Percentiles rank a stretch among this genome's conserved stretches.
These are phyloP conservation scores for Holotrichia oblita DNA, from an alignment of 1,140 invertebrate genomes.

Conservation along the genomic window DNA sequence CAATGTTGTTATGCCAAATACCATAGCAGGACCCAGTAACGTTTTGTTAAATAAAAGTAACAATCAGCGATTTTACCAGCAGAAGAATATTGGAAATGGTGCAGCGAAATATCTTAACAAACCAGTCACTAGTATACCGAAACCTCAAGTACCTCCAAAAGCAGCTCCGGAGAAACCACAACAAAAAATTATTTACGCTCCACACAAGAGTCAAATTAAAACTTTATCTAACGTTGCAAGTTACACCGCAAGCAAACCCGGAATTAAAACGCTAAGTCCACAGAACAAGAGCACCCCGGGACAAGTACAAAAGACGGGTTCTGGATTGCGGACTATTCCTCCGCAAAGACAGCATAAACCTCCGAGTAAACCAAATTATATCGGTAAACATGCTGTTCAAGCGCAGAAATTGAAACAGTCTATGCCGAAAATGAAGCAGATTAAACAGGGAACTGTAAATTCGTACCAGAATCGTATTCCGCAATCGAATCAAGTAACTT, in stretches of 20 bases:
- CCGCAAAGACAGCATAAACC: constrained; percentile 55
- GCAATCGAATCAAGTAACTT: constrained; percentile 51
- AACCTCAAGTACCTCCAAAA: constrained; percentile 14
- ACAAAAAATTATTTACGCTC: constrained; percentile 48
- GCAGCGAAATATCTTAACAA: constrained; percentile 47
- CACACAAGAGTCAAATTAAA: constrained; percentile 56
- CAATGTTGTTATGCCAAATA: constrained; percentile 55
- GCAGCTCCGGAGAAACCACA: neutral
- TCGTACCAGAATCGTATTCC: constrained; percentile 34
- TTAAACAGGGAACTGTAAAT: constrained; percentile 39
- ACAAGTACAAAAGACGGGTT: constrained; percentile 53
- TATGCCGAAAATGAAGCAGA: constrained; percentile 45
- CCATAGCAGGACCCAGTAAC: constrained; percentile 52
- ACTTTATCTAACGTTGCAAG: constrained; percentile 48
- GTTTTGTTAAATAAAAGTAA: constrained; percentile 52
- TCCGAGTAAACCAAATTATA: constrained; percentile 57
- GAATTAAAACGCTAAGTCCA: constrained; percentile 56
- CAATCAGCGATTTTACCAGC: constrained; percentile 41
- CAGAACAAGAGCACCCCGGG: constrained; percentile 51
- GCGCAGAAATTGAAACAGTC: constrained; percentile 56
- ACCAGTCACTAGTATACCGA: constrained; percentile 22
- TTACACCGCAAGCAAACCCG: constrained; percentile 49
- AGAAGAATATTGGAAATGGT: constrained; percentile 46
- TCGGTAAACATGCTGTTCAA: constrained; percentile 60
- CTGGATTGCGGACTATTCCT: constrained; percentile 57